phyloP scores from a whole-genome alignment of 2,113 vertebrate genomes.

The Pollimyrus isidori region DNA sequence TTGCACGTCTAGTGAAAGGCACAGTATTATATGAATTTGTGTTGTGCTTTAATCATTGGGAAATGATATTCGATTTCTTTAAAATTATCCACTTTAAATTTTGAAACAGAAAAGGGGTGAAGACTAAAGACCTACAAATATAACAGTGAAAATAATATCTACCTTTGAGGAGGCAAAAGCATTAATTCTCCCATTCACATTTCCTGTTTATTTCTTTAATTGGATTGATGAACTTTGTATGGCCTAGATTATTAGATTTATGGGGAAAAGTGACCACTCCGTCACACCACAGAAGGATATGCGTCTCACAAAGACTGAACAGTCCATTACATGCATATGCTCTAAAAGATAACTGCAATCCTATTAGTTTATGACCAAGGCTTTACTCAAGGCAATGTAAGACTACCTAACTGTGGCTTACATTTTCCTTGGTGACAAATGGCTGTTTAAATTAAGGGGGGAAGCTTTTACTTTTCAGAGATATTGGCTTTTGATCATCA shows the following conservation, averaged over 20 bases:
- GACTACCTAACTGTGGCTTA: not conserved
- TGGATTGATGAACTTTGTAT: not conserved
- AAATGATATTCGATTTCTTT: not conserved
- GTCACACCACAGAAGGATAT: not conserved
- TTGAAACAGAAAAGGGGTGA: not conserved
- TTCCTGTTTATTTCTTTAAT: not conserved
- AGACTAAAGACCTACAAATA: not conserved
- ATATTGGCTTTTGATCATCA: not conserved
- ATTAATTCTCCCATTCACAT: not conserved
- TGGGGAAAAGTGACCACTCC: not conserved
- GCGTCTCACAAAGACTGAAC: not conserved
- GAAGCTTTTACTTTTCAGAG: not conserved
- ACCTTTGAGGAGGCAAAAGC: not conserved
- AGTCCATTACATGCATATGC: not conserved
- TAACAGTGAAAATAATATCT: not conserved
- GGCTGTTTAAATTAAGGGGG: not conserved
- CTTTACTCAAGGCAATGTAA: not conserved
- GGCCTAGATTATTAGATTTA: not conserved
- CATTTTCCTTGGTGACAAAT: not conserved
- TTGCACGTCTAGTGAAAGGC: not conserved
- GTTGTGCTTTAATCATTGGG: not conserved
- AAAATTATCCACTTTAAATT: not conserved
- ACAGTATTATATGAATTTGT: not conserved
- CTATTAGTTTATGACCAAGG: not conserved
- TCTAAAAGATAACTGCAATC: not conserved